Percentiles rank a stretch among this genome's conserved stretches.
Conservation (phyloP, 2,797 vertebrate genomes). For the Anguilla marmorata region DNA sequence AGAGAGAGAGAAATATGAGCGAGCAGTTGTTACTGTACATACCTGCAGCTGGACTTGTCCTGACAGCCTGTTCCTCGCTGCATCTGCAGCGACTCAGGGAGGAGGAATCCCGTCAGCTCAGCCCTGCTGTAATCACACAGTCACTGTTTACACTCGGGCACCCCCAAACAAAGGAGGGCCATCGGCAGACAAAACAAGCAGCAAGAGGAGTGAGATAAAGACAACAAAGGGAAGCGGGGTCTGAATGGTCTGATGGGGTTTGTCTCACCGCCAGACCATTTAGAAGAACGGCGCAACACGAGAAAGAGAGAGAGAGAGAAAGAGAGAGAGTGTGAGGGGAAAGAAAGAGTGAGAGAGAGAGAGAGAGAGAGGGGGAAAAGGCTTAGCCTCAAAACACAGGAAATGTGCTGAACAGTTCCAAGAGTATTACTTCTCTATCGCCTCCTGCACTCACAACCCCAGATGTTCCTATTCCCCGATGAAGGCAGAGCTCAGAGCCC, state of each 20-base stretch:
- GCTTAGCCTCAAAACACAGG: slow-evolving; percentile 69
- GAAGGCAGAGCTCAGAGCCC: slow-evolving; percentile 71
- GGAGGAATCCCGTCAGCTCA: slow-evolving; percentile 53
- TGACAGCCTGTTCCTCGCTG: slow-evolving; percentile 50
- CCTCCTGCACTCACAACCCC: slow-evolving; percentile 66
- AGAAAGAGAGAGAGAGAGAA: slow-evolving; percentile 20
- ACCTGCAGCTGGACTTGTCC: slow-evolving; percentile 59
- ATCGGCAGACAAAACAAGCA: slow-evolving; percentile 41
- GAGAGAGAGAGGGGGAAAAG: slow-evolving; percentile 36
- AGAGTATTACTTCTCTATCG: slow-evolving; percentile 50
- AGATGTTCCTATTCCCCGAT: slow-evolving; percentile 80
- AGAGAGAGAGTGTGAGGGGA: slow-evolving; percentile 43
- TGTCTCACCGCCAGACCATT: slow-evolving; percentile 53
- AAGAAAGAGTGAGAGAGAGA: slow-evolving; percentile 40
- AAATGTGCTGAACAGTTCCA: slow-evolving; percentile 73
- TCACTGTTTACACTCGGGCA: slow-evolving; percentile 39
- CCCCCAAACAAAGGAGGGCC: slow-evolving; percentile 44
- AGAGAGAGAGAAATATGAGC: slow-evolving; percentile 12
- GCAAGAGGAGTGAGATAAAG: slow-evolving; percentile 39
- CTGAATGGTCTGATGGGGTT: slow-evolving; percentile 37
- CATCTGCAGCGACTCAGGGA: slow-evolving; percentile 50
- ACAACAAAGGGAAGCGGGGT: slow-evolving; percentile 38
- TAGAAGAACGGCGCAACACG: slow-evolving; percentile 39
- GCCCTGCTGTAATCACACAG: slow-evolving; percentile 36
- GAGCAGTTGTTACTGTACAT: slow-evolving; percentile 50